Evolutionary conservation across 23 tunicate genomes (phyloP).

Genomic region (Trididemnum miniatum): DNA sequence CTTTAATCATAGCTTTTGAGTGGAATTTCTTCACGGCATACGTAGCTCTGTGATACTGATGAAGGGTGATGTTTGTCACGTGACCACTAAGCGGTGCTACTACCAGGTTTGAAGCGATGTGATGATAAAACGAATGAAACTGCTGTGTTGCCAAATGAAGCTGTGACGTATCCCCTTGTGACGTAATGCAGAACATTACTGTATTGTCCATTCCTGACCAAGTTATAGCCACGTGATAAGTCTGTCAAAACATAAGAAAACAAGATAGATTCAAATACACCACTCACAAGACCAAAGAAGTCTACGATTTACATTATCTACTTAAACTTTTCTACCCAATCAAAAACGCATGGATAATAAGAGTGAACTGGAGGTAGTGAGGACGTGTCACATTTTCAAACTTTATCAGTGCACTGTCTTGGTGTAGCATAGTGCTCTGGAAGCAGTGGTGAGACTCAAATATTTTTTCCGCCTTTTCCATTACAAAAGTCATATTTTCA

Average conservation of each 20-base stretch:
- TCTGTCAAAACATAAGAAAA: slow-evolving; percentile 19
- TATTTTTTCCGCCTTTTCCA: no score
- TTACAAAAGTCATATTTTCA: no score
- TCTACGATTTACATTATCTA: no score
- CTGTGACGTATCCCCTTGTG: slow-evolving; percentile 32
- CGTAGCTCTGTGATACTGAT: slow-evolving; percentile 69
- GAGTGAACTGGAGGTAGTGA: no score
- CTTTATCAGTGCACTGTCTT: no score
- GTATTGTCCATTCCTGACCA: slow-evolving; percentile 74
- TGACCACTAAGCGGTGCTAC: slow-evolving; percentile 45
- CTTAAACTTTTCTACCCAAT: no score
- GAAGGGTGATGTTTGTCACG: slow-evolving; percentile 65
- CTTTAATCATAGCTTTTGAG: slow-evolving; percentile 69
- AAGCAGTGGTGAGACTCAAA: no score
- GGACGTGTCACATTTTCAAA: no score
- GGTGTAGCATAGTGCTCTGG: no score
- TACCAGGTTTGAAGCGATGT: slow-evolving; percentile 43
- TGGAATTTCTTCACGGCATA: slow-evolving; percentile 42
- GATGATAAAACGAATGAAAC: slow-evolving; percentile 54
- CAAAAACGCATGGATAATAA: no score
- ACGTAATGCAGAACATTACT: slow-evolving; percentile 70
- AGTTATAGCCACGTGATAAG: slow-evolving; percentile 53
- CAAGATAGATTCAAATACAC: no score
- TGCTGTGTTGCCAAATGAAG: slow-evolving; percentile 44
- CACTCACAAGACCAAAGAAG: no score